A percentile compares a stretch with the other conserved stretches of the same genome.
Evolutionary conservation across 2,797 vertebrate genomes (phyloP).

Genomic region (Eutrigla gurnardus): DNA sequence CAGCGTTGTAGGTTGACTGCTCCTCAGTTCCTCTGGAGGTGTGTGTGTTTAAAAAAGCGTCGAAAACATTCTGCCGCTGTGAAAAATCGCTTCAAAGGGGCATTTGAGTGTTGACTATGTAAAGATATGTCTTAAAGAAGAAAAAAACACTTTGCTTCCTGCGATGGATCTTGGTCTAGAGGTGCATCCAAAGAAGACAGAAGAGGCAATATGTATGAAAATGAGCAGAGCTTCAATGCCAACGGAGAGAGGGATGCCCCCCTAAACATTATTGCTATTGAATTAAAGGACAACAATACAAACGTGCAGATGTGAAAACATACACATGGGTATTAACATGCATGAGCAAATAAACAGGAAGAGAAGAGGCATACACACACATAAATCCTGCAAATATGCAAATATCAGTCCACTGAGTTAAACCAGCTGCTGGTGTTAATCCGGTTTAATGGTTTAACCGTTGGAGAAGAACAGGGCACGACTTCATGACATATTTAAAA

Average conservation of each 20-base stretch:
- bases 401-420: not conserved
- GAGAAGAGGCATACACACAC: constrained; percentile 1
- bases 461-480: not conserved
- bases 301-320: constrained; percentile 13
- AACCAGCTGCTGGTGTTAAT: not conserved
- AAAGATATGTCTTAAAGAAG: constrained; percentile 70
- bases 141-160: constrained; percentile 60
- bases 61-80: constrained; percentile 65
- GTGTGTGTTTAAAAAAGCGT: constrained; percentile 64
- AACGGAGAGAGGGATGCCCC: constrained; percentile 51
- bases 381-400: constrained; percentile 4
- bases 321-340: constrained; percentile 5
- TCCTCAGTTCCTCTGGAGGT: constrained; percentile 69
- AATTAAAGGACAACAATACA: constrained; percentile 55
- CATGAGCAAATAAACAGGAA: not conserved
- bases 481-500: not conserved
- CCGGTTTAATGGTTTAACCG: not conserved
- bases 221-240: constrained; percentile 66
- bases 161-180: constrained; percentile 66
- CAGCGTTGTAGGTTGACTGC: constrained; percentile 71
- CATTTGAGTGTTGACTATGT: constrained; percentile 70
- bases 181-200: constrained; percentile 71
- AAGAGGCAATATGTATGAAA: constrained; percentile 82
- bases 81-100: constrained; percentile 72
- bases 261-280: constrained; percentile 67